Evolutionary conservation across 2,113 vertebrate genomes (phyloP).

Genomic region (Paradisaea rubra): DNA sequence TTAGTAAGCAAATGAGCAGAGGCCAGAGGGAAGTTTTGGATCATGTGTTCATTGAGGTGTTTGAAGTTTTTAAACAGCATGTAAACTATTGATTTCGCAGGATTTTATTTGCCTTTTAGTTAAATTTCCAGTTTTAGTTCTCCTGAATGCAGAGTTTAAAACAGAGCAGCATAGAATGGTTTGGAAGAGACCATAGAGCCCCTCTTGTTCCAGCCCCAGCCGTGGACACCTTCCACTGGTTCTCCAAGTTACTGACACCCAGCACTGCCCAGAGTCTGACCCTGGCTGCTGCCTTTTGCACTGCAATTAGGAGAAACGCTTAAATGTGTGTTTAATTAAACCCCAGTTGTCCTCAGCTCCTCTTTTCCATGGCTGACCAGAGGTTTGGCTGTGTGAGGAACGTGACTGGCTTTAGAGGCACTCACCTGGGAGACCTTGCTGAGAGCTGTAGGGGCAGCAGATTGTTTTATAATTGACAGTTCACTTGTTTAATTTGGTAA

Average conservation of each 20-base stretch:
- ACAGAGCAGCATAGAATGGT: too few relatives aligned
- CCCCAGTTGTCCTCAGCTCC: background rate
- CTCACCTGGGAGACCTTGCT: background rate
- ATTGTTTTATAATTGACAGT: background rate
- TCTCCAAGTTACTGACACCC: background rate
- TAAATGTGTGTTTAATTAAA: background rate
- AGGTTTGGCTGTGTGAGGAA: background rate
- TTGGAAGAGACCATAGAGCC: background rate
- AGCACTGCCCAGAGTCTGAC: background rate
- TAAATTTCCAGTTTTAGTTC: background rate
- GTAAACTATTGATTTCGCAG: background rate
- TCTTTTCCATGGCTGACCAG: background rate
- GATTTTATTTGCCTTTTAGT: background rate
- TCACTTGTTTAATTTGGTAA: background rate
- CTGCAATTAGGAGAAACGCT: background rate
- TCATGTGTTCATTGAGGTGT: background rate
- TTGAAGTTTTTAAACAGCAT: background rate
- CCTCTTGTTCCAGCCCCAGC: background rate
- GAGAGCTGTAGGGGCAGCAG: background rate
- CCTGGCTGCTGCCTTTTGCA: background rate
- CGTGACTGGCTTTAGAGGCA: background rate
- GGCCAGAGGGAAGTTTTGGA: background rate
- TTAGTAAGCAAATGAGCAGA: background rate
- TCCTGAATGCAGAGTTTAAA: background rate
- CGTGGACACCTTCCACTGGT: fast-evolving